Evolutionary conservation across 2,888 invertebrate genomes (phyloP), one percentile per base, ranked within the genome.

Genomic region (Macrophya alboannulata): DNA sequence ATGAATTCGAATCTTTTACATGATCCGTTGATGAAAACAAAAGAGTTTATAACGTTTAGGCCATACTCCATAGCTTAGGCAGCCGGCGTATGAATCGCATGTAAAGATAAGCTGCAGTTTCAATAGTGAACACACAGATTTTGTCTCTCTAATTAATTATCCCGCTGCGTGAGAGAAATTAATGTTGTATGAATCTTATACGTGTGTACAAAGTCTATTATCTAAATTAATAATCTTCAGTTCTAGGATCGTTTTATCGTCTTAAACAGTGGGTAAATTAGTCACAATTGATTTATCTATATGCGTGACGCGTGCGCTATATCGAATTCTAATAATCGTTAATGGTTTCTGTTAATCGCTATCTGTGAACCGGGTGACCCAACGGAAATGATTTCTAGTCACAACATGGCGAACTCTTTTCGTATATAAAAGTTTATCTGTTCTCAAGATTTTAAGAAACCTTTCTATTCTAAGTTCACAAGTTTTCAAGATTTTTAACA

Each of bases 251-350:
- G 45, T 74, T 74, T 74, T 43, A 43, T 21, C 72, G 72, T 74
- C 45, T 45, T 21, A 74, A 74, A 74, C 43, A 43, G 72, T 74
- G 12, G 43, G 21, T 74, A 74, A 74, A 74, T 74, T 74, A 21
- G 43, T 43, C 45, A 74, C 10, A 21, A 45, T 74, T 45, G 43
- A 74, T 74, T 74, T 45, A 45, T 74, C 72, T 43, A 74, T 45
- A 74, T 74, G 72, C 72, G 72, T 72, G 72, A 72, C 72, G 72
- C 72, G n/a, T 72, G 72, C 43, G 40, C 72, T 72, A 15, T 72
- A 72, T 72, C 72, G 72, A 21, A 72, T 45, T 43, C 72, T 72
- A 72, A 43, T 72, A 71, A 71, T 40, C 71, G 71, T 71, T 71
- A 71, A 21, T 40, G 45, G 72, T 43, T 43, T 43, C 72, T 43